Evolutionary conservation across 1,140 invertebrate genomes (phyloP).

Genomic region (Zaprionus gabonicus): DNA sequence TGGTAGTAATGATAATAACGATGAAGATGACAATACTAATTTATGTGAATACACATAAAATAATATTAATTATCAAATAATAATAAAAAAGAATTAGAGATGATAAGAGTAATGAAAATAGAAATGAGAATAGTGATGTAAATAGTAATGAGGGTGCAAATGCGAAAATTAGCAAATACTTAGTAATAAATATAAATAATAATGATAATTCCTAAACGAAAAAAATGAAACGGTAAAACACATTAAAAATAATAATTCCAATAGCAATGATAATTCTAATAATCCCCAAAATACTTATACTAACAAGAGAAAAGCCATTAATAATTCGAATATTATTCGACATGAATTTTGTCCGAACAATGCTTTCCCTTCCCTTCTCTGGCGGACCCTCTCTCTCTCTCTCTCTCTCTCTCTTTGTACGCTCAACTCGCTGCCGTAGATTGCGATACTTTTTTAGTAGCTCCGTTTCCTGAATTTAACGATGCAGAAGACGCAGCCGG

Average conservation of each 20-base stretch:
- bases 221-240: not conserved
- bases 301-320: not conserved
- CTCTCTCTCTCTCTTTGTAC: not conserved
- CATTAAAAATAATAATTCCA: not conserved
- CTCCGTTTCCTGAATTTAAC: slow-evolving; percentile 73
- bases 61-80: too few relatives aligned
- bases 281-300: not conserved
- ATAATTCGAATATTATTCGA: slow-evolving; percentile 1
- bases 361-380: not conserved
- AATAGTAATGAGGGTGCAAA: too few relatives aligned
- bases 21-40: not conserved
- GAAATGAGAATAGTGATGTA: not conserved
- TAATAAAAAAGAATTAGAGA: not conserved
- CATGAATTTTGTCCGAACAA: not conserved
- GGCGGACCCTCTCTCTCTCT: not conserved
- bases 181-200: slow-evolving; percentile 6
- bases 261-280: not conserved
- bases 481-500: slow-evolving; percentile 63
- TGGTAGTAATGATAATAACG: not conserved
- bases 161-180: not conserved
- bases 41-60: too few relatives aligned
- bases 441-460: slow-evolving; percentile 32
- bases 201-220: slow-evolving; percentile 7
- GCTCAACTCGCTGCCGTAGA: not conserved
- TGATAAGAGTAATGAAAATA: slow-evolving; percentile 21